Evolutionary conservation across 2,113 vertebrate species (phyloP).

Genomic region (Tragelaphus strepsiceros): DNA sequence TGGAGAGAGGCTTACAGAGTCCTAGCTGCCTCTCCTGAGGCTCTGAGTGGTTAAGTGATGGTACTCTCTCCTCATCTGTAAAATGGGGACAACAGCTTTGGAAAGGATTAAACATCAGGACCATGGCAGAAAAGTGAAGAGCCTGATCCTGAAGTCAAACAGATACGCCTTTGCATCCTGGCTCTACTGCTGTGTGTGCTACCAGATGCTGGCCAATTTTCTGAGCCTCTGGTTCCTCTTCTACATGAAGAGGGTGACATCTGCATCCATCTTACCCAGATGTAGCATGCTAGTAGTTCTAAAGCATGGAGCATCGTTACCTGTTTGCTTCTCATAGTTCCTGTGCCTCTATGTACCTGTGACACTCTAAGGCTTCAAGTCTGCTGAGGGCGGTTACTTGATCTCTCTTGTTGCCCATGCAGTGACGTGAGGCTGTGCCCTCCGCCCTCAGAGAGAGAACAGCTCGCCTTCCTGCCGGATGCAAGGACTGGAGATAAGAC

Average conservation of each 20-base stretch:
- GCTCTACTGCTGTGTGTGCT: accelerated
- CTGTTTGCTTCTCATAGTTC: background rate
- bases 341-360: no score
- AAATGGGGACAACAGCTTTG: background rate
- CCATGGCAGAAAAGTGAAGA: background rate
- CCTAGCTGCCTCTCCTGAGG: background rate
- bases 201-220: background rate
- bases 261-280: background rate
- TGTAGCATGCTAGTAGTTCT: background rate
- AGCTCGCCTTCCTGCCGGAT: background rate
- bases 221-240: background rate
- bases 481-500: slow-evolving; percentile 4
- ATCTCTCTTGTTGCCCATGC: background rate
- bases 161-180: background rate
- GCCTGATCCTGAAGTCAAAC: background rate
- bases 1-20: background rate
- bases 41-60: background rate
- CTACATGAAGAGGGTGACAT: background rate
- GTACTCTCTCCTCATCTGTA: background rate
- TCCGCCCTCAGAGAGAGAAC: background rate
- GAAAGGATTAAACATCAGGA: background rate
- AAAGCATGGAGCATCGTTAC: accelerated
- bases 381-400: background rate
- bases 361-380: background rate
- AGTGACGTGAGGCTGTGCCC: background rate